Conservation (phyloP, 2,113 vertebrate species). For the Strix aluco region DNA sequence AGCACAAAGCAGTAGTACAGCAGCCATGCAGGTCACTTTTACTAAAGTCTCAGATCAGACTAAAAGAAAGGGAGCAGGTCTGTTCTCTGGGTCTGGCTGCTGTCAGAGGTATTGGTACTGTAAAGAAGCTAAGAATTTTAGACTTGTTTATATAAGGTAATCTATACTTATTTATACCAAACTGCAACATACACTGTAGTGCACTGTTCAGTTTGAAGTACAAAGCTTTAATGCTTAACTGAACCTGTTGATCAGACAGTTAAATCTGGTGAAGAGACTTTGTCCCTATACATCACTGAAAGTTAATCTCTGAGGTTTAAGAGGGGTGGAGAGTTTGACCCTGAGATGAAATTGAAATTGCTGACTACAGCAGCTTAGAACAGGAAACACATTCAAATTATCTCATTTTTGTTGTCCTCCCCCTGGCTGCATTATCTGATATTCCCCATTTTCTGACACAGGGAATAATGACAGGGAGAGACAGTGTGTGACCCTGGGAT, state of each 20-base stretch:
- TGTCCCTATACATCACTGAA: constrained; percentile 13
- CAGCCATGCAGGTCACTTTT: background rate
- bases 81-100: background rate
- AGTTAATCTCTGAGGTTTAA: constrained; percentile 42
- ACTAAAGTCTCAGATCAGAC: background rate
- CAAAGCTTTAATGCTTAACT: constrained; percentile 44
- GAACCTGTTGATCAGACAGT: constrained; percentile 18
- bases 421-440: background rate
- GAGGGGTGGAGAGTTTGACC: background rate
- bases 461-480: background rate
- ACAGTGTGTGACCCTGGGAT: background rate
- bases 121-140: background rate
- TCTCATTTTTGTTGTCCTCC: background rate
- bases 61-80: background rate
- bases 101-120: background rate
- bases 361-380: background rate
- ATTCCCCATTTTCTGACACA: background rate
- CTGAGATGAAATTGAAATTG: background rate
- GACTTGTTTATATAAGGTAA: background rate
- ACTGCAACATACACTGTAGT: background rate
- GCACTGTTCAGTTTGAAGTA: constrained; percentile 19
- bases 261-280: constrained; percentile 58
- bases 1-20: background rate
- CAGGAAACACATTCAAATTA: background rate
- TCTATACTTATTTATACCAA: background rate